Base-by-base conservation (phyloP, 2,113 vertebrate species). In the Chamaea fasciata region DNA sequence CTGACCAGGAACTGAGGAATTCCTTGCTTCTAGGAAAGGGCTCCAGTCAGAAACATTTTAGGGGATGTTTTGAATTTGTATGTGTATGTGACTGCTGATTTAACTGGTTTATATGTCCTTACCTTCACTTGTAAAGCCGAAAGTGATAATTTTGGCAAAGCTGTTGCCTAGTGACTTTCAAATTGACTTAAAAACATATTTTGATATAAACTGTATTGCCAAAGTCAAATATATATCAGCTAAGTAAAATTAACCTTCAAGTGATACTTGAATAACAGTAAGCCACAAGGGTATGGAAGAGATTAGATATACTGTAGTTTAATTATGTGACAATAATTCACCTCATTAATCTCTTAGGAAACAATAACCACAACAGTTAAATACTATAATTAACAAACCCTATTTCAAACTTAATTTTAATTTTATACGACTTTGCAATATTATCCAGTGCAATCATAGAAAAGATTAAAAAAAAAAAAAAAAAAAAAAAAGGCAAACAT, bases 261-360 rank as follows among this genome's bases (percentile, higher is more conserved):
- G 97, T 33, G 90, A 90, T 96, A 97, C 94, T 97, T 96, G 93
- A 97, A 97, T 92, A 97, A 95, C 86, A 92, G 95, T 74, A 97
- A 97, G 97, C 97, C 65, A 87, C 91, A 96, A 97, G 96, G 96
- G 96, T 98, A 97, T 95, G 77, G 94, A 97, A 95, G 90, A 97
- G 97, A 98, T 98, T 97, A 98, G 97, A 98, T 97, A 97, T 92
- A 97, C 93, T 94, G 92, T 89, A 95, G 95, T 96, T 96, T 97
- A 98, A 98, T 98, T 97, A 97, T 94, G 96, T 97, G 97, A 97
- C 97, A 98, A 98, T 97, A 98, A 97, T 98, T 98, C 97, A 98
- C 97, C 96, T 98, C 98, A 98, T 98, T 98, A 98, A 98, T 98
- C 97, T 98, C 97, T 97, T 95, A 98, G 97, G 98, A 98, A 98